Percentiles rank a stretch among this genome's conserved stretches.
phyloP scores from a whole-genome alignment of 2,888 invertebrate species.

The Heliconius erato region DNA sequence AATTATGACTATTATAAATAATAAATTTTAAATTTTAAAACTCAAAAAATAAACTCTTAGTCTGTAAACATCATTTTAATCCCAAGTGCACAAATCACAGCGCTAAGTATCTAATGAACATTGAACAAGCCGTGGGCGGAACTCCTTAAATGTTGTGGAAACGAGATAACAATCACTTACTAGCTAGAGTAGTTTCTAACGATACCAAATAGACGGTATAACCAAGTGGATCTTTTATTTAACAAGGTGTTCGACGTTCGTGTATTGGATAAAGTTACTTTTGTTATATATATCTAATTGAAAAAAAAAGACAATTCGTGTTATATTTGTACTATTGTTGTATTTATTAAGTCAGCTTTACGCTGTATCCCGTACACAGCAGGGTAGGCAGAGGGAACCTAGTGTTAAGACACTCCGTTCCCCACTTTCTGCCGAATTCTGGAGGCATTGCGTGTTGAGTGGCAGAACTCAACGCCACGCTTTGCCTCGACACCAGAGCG shows the following conservation, averaged over 20 bases:
- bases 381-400: too few species aligned
- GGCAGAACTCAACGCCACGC: too few species aligned
- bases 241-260: neutral
- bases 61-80: neutral
- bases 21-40: neutral
- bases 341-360: too few species aligned
- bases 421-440: too few species aligned
- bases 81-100: constrained; percentile 2
- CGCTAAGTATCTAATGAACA: constrained; percentile 4
- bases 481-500: too few species aligned
- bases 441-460: too few species aligned
- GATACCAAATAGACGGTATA: constrained; percentile 23
- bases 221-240: constrained; percentile 6
- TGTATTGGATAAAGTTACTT: constrained; percentile 1
- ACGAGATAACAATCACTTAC: constrained; percentile 39
- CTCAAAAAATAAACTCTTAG: neutral
- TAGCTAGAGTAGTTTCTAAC: constrained; percentile 29
- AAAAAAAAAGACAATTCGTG: neutral
- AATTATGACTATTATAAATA: neutral
- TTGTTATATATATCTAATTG: neutral
- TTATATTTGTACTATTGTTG: too few species aligned
- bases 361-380: too few species aligned
- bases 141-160: constrained; percentile 39
- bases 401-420: too few species aligned
- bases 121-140: neutral